Evolutionary conservation across 2,888 invertebrate species (phyloP).

Genomic region (Cenopis cana): DNA sequence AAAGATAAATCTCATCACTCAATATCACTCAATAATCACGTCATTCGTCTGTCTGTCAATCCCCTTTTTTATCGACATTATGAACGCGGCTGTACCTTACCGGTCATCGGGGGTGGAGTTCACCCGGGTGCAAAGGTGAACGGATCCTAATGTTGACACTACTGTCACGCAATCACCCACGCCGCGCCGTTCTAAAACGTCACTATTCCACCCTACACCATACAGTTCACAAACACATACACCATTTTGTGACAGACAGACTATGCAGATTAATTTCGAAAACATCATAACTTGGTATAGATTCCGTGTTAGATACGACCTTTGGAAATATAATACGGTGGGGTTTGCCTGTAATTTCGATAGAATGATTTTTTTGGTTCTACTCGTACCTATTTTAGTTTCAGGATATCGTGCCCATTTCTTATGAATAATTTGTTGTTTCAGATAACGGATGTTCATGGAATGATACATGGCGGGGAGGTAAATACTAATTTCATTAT

Average conservation of each 20-base stretch:
- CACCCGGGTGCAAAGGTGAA: slow-evolving; percentile 44
- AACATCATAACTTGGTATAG: neutral
- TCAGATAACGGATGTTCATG: slow-evolving; percentile 31
- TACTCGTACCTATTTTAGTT: neutral
- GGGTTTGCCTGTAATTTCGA: slow-evolving; percentile 36
- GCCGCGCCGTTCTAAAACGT: slow-evolving; percentile 7
- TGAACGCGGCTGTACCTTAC: slow-evolving; percentile 28
- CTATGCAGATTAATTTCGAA: neutral
- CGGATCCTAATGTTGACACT: slow-evolving; percentile 42
- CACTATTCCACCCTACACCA: neutral
- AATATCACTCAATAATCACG: too few species aligned
- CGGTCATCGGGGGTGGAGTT: slow-evolving; percentile 31
- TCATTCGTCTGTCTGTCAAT: too few species aligned
- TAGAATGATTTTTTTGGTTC: slow-evolving; percentile 24
- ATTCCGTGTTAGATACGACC: neutral
- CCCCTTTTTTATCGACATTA: neutral
- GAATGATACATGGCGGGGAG: slow-evolving; percentile 25
- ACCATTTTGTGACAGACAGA: neutral
- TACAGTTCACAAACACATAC: neutral
- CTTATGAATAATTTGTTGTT: slow-evolving; percentile 26
- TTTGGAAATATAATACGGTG: neutral
- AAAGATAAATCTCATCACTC: too few species aligned
- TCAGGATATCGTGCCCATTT: slow-evolving; percentile 5
- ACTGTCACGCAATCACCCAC: slow-evolving; percentile 33
- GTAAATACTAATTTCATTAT: slow-evolving; percentile 11